These are phyloP conservation scores for Xiphophorus birchmanni DNA, from an alignment of 2,797 vertebrate species.

Conservation along the genomic window DNA sequence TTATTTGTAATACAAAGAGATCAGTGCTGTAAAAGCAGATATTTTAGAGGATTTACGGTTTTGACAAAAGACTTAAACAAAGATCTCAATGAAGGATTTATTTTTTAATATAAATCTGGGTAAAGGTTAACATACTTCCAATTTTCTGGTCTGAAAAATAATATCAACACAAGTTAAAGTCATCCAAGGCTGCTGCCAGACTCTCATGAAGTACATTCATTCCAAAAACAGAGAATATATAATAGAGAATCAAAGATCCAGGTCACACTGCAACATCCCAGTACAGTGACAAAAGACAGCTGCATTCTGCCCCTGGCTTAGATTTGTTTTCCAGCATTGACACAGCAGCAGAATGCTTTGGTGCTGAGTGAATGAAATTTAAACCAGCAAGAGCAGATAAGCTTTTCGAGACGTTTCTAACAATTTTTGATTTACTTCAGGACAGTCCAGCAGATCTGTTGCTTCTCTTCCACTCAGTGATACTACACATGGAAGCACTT, in stretches of 20 bases:
- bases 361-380: slow-evolving; percentile 12
- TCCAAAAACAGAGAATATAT: neutral
- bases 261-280: neutral
- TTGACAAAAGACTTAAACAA: neutral
- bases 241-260: slow-evolving; percentile 2
- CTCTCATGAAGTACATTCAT: neutral
- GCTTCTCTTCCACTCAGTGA: slow-evolving; percentile 14
- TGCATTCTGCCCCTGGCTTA: neutral
- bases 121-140: neutral
- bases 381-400: neutral
- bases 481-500: slow-evolving; percentile 61
- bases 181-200: neutral
- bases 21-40: neutral
- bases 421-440: slow-evolving; percentile 18
- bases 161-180: neutral
- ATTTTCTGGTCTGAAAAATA: neutral
- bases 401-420: slow-evolving; percentile 17
- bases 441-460: slow-evolving; percentile 22
- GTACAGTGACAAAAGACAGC: neutral
- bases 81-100: neutral
- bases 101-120: neutral
- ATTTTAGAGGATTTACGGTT: neutral
- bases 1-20: neutral
- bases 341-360: slow-evolving; percentile 2
- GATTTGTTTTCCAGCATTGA: slow-evolving; percentile 1